Percentiles rank a stretch among this genome's conserved stretches.
phyloP scores from a whole-genome alignment of 2,888 invertebrate species.

The Polymixis lichenea region DNA sequence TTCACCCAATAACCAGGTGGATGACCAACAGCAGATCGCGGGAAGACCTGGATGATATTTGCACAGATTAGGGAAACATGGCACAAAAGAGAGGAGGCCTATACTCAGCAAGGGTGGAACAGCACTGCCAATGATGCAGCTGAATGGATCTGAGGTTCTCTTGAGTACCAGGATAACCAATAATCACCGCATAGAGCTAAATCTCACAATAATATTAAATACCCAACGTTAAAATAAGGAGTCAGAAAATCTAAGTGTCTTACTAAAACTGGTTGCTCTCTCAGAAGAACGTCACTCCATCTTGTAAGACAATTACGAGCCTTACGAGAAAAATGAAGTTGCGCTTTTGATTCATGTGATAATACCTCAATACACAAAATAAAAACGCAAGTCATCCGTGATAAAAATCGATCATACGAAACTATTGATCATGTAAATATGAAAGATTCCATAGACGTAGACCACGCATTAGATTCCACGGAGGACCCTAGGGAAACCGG shows the following conservation, averaged over 20 bases:
- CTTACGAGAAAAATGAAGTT: background rate
- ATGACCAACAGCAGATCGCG: background rate
- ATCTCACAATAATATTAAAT: no score
- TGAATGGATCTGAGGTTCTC: background rate
- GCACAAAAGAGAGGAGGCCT: background rate
- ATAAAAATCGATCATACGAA: background rate
- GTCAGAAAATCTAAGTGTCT: background rate
- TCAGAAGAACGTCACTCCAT: no score
- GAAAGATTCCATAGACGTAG: slow-evolving; percentile 8
- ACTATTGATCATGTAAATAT: slow-evolving; percentile 14
- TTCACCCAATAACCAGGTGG: background rate
- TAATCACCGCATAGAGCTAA: background rate
- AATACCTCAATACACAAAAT: background rate
- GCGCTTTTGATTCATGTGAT: background rate
- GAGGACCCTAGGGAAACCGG: slow-evolving; percentile 37
- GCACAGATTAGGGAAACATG: background rate
- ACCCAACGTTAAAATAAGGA: no score
- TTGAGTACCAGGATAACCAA: background rate
- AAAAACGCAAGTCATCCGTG: background rate
- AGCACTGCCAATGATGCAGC: background rate
- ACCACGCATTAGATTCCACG: background rate
- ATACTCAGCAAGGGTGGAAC: background rate
- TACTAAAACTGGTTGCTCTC: background rate
- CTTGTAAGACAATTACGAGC: background rate
- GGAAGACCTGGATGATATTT: background rate